Percentiles rank a stretch among this genome's conserved stretches.
Evolutionary conservation across 2,888 invertebrate species (phyloP).

Genomic region (Callyntrura guangdongensis): DNA sequence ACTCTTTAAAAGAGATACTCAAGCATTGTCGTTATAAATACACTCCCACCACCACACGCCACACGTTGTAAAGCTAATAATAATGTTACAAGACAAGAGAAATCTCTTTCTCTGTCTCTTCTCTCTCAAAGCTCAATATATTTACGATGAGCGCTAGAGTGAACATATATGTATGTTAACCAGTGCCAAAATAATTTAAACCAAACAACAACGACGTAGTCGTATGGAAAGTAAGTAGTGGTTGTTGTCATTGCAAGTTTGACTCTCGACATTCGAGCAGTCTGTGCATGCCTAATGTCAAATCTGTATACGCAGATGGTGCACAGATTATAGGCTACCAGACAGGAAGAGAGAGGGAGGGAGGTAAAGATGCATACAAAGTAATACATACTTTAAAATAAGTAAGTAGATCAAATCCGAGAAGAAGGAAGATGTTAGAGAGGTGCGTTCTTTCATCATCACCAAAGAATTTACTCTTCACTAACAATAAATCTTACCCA

Average conservation of each 20-base stretch:
- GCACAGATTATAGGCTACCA: neutral
- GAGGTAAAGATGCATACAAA: neutral
- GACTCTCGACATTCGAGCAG: neutral
- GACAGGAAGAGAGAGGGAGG: neutral
- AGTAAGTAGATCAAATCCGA: slow-evolving; percentile 30
- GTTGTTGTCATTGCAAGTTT: neutral
- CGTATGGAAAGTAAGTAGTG: neutral
- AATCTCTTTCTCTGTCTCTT: neutral
- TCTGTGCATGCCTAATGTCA: neutral
- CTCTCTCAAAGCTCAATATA: neutral
- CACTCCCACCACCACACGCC: slow-evolving; percentile 53
- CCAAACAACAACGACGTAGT: slow-evolving; percentile 2
- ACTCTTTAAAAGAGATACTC: neutral
- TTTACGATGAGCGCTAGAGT: neutral
- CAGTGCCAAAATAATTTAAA: slow-evolving; percentile 55
- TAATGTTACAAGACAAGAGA: slow-evolving; percentile 31
- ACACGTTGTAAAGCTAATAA: slow-evolving; percentile 33
- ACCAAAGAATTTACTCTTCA: slow-evolving; percentile 37
- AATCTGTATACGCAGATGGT: neutral
- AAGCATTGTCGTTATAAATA: slow-evolving; percentile 55
- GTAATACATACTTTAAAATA: slow-evolving; percentile 26
- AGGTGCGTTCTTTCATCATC: slow-evolving; percentile 40
- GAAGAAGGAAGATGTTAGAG: slow-evolving; percentile 16
- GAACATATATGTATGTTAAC: neutral
- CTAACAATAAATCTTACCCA: slow-evolving; percentile 38